phyloP scores from a whole-genome alignment of 1,140 invertebrate species.

The Centruroides sculpturatus region DNA sequence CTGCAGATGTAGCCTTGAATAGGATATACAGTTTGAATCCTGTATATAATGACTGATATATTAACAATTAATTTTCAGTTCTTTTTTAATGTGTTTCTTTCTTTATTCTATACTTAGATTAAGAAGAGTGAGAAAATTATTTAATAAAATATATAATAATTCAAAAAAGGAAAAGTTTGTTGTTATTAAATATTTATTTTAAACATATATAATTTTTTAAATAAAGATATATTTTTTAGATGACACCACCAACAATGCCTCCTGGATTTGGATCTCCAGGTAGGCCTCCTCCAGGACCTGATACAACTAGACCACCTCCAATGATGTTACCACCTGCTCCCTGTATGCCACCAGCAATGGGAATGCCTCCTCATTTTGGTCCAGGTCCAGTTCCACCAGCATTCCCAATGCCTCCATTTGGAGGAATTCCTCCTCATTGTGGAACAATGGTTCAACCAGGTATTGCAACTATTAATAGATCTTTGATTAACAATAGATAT shows the following conservation, averaged over 20 bases:
- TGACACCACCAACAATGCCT: constrained; percentile 10
- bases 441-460: neutral
- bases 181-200: too few species aligned
- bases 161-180: neutral
- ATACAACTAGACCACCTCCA: constrained; percentile 4
- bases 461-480: neutral
- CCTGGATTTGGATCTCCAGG: constrained; percentile 8
- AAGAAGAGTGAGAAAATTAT: too few species aligned
- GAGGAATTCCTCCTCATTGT: constrained; percentile 8
- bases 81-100: too few species aligned
- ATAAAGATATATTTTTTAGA: neutral
- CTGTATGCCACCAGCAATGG: constrained; percentile 3
- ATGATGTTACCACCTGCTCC: constrained; percentile 12
- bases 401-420: constrained; percentile 10
- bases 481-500: neutral
- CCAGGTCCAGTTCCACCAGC: constrained; percentile 1
- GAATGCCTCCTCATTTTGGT: constrained; percentile 3
- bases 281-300: constrained; percentile 1
- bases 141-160: too few species aligned
- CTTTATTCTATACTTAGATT: too few species aligned
- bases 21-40: too few species aligned
- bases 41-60: too few species aligned
- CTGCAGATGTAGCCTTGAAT: too few species aligned
- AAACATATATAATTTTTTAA: neutral
- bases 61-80: too few species aligned